Evolutionary conservation across 2,113 vertebrate species (phyloP), one percentile per base, ranked within the genome.

Genomic region (Phylloscopus whistleri): DNA sequence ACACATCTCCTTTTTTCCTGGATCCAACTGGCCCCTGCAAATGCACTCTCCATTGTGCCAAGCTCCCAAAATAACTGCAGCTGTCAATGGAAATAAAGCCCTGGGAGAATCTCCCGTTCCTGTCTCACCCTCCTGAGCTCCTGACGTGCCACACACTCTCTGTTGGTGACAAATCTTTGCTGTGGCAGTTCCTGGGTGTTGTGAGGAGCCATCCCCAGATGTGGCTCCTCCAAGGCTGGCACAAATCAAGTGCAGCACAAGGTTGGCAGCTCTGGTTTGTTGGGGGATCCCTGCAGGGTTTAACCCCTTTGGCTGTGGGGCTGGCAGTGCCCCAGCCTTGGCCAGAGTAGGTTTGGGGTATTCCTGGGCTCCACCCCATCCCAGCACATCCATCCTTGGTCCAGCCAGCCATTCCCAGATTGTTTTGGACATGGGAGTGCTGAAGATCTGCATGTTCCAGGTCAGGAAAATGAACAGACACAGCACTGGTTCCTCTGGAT

Each of bases 31-130:
- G 73, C 22, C 64, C 69, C 88, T 85, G 78, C 37, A 84, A 86
- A 90, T 0, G 10, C 39, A 8, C 28, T 73, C 78, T 58, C n/a
- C 16, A 1, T 52, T 74, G 75, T 76, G 72, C 64, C 0, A 31
- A 52, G 26, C 68, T 91, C 92, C 92, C 64, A 86, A 93, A 95
- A 96, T 88, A 94, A 56, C 75, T 37, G 30, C 51, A 24, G 78
- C 48, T 66, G 74, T 63, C 77, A 33, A 67, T 94, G 90, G 95
- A 90, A 91, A 87, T n/a, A 48, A 39, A 87, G 28, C 70, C 59
- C 37, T 72, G 77, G 39, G 74, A 97, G 77, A 56, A 33, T 21
- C 77, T 11, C 37, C 41, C 1, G 0, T 64, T 78, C 60, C 60
- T 6, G 2, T 35, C 74, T 87, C 81, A 5, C 48, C 20, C 24